A percentile compares a stretch with the other conserved stretches of the same genome.
phyloP scores from a whole-genome alignment of 2,888 invertebrate species.

The Glaucopsyche alexis region DNA sequence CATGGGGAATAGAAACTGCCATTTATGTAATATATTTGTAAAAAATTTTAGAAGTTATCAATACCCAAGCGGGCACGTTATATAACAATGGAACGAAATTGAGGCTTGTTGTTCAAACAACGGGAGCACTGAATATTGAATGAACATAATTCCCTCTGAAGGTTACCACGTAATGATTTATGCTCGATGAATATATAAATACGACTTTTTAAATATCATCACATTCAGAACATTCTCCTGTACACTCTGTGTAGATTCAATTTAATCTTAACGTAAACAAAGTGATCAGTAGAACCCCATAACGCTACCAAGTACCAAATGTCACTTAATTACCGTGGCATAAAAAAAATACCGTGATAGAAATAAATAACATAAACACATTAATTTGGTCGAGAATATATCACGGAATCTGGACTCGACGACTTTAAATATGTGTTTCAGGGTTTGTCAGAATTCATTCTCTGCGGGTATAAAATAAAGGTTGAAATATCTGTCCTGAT shows the following conservation, averaged over 20 bases:
- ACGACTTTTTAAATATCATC: background rate
- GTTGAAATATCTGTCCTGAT: too few relatives aligned
- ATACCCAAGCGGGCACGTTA: background rate
- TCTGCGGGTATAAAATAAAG: too few relatives aligned
- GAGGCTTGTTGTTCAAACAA: constrained; percentile 14
- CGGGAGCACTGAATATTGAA: background rate
- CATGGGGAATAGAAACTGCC: background rate
- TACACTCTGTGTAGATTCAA: background rate
- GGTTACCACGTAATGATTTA: constrained; percentile 11
- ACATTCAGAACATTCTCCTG: background rate
- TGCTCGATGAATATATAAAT: background rate
- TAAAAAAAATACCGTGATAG: too few relatives aligned
- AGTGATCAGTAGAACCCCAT: too few relatives aligned
- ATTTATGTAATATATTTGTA: background rate
- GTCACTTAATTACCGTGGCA: too few relatives aligned
- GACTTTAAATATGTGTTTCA: too few relatives aligned
- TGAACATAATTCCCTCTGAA: constrained; percentile 2
- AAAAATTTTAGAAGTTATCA: background rate
- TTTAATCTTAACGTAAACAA: too few relatives aligned
- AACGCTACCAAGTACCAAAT: too few relatives aligned
- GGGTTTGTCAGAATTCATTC: too few relatives aligned
- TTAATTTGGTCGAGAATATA: too few relatives aligned
- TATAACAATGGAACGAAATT: constrained; percentile 1
- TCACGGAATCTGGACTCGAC: too few relatives aligned
- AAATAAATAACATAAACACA: too few relatives aligned